phyloP scores from a whole-genome alignment of 2,113 vertebrate species.

The Oncorhynchus masou region DNA sequence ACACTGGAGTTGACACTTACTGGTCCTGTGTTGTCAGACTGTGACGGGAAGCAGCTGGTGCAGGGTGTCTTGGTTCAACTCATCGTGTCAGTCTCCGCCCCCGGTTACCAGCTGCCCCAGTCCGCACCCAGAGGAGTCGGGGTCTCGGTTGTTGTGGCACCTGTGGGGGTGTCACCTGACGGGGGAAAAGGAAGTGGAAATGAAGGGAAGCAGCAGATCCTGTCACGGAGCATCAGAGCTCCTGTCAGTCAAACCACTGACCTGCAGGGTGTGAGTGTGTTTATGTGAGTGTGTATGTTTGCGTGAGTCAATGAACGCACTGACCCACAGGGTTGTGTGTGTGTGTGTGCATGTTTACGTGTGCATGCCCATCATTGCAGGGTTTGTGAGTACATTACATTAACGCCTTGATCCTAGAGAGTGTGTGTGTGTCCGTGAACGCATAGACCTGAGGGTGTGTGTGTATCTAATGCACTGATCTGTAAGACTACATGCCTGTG shows the following conservation, averaged over 20 bases:
- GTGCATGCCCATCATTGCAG: conserved; percentile 4
- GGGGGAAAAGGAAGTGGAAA: conserved; percentile 70
- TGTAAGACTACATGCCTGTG: conserved; percentile 34
- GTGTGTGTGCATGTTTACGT: conserved; percentile 24
- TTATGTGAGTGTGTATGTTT: conserved; percentile 37
- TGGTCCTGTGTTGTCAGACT: conserved; percentile 21
- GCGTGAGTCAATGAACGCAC: not conserved
- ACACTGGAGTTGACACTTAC: conserved; percentile 39
- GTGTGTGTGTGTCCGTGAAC: conserved; percentile 60
- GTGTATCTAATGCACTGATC: conserved; percentile 55
- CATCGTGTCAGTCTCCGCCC: conserved; percentile 37
- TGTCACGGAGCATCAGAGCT: conserved; percentile 78
- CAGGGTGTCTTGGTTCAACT: conserved; percentile 26
- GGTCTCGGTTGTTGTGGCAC: conserved; percentile 65
- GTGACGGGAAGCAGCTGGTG: conserved; percentile 68
- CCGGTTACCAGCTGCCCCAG: conserved; percentile 34
- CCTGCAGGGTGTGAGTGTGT: conserved; percentile 65
- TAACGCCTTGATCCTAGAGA: conserved; percentile 25
- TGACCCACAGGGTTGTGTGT: conserved; percentile 44
- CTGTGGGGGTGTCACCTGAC: conserved; percentile 79
- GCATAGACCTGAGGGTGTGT: conserved; percentile 60
- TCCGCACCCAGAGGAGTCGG: conserved; percentile 40
- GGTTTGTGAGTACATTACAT: not conserved
- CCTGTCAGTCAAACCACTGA: conserved; percentile 69
- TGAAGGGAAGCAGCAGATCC: conserved; percentile 79